Conservation (phyloP, 37 sponge, comb jelly and placozoan species). For the Cladorhizidae sp. region DNA sequence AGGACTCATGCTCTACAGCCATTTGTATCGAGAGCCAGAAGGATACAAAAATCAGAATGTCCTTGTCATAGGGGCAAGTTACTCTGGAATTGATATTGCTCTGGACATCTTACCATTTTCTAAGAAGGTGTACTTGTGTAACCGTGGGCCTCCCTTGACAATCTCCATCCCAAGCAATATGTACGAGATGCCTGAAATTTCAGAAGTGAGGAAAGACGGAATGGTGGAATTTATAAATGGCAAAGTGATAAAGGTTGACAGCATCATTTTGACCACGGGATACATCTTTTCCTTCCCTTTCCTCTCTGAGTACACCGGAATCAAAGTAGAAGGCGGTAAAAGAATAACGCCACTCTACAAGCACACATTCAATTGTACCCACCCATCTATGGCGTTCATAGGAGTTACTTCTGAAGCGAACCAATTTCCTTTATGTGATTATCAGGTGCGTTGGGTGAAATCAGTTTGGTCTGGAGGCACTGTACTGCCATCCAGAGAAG, state of each 20-base stretch:
- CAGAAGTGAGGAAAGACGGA: constrained; percentile 21
- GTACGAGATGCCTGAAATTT: constrained; percentile 27
- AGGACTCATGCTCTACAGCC: constrained; percentile 69
- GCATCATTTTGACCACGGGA: constrained; percentile 74
- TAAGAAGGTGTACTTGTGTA: constrained; percentile 36
- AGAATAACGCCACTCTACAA: constrained; percentile 70
- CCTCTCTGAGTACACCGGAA: constrained; percentile 46
- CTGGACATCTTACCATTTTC: constrained; percentile 47
- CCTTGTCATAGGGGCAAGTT: constrained; percentile 67
- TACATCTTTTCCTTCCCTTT: constrained; percentile 77
- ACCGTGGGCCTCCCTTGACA: constrained; percentile 7
- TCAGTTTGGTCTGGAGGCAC: constrained; percentile 56
- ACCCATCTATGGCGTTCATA: constrained; percentile 73
- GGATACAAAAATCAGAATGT: constrained; percentile 45
- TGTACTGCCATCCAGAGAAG: constrained; percentile 53
- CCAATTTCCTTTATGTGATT: constrained; percentile 50
- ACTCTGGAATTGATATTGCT: constrained; percentile 72
- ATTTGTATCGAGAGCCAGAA: constrained; percentile 62
- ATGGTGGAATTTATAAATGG: constrained; percentile 38
- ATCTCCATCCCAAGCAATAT: constrained; percentile 49
- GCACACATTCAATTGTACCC: constrained; percentile 62
- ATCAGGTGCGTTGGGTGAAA: constrained; percentile 46
- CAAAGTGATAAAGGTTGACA: constrained; percentile 14
- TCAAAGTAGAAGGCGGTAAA: constrained; percentile 31
- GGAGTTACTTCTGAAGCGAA: constrained; percentile 41